Base-by-base conservation (phyloP, 2,888 invertebrate species). In the Euplexia lucipara region DNA sequence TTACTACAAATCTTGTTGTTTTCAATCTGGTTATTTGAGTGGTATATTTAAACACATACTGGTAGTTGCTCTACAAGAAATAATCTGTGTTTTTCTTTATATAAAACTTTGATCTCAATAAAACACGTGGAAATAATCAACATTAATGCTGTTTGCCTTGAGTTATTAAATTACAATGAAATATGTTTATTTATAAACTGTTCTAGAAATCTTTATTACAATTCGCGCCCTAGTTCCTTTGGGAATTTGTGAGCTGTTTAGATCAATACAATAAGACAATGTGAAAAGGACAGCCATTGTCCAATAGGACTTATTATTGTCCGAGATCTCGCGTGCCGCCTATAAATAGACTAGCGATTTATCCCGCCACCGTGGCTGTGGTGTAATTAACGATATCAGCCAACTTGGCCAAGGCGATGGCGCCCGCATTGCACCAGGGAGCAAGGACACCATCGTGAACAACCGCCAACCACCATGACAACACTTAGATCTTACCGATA, bases 371-470 rank as follows among this genome's bases (percentile, higher is more conserved):
- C 32, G 54, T 61, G 51, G 49, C 45, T 65, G 64, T 54, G 49
- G 57, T 74, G 75, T 69, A 74, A 75, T 75, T 77, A 77, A 65
- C 61, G 58, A 39, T 66, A 75, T 76, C 54, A 54, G 67, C 60
- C 72, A 79, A 76, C 75, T 81, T 82, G 82, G 80, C 79, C 83
- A 85, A 85, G 86, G 86, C 70, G 59, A 79, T 78, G 77, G 79
- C 72, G 78, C 80, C 86, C 82, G 88, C 88, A 88, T 79, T 88
- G 88, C 88, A 86, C 78, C 84, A 83, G 73, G 71, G 68, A 62
- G 41, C 84, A 83, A 87, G 87, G 88, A 70, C 77, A 52, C 30
- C 35, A 2, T 26, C 64, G 44, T 86, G 88, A 87, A 85, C 75
- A 41, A 51, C 48, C 72, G 87, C 84, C 87, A 87, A 78, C 65